Percentiles rank a stretch among this genome's conserved stretches.
phyloP scores from a whole-genome alignment of 2,888 invertebrate species.

The Julus scandinavius region DNA sequence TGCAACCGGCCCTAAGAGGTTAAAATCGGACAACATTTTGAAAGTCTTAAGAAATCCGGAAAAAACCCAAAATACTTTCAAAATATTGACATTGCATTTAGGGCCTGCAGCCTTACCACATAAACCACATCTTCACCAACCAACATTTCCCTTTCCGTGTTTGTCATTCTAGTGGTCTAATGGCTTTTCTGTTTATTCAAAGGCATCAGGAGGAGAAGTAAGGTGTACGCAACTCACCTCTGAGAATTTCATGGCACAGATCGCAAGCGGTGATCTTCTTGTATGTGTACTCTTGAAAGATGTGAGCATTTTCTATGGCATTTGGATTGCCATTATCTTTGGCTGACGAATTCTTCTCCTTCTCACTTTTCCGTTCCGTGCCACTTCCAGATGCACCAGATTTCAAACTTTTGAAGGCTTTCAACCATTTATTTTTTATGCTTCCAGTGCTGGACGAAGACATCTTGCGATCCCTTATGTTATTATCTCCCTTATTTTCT shows the following conservation, averaged over 20 bases:
- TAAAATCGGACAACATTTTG: no score
- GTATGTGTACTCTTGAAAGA: slow-evolving; percentile 93
- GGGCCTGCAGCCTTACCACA: no score
- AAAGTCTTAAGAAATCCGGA: not conserved
- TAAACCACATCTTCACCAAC: not conserved
- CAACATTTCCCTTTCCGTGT: not conserved
- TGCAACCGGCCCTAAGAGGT: no score
- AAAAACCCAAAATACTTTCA: not conserved
- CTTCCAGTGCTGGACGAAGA: slow-evolving; percentile 73
- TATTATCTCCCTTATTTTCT: slow-evolving; percentile 61
- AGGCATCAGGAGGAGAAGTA: not conserved
- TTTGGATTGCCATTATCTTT: slow-evolving; percentile 59
- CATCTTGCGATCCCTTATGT: slow-evolving; percentile 82
- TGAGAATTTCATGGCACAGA: slow-evolving; percentile 89
- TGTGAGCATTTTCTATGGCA: slow-evolving; percentile 76
- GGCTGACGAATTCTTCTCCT: slow-evolving; percentile 24
- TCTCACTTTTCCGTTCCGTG: slow-evolving; percentile 46
- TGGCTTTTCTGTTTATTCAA: not conserved
- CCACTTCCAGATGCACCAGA: slow-evolving; percentile 58
- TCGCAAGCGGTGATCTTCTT: slow-evolving; percentile 96
- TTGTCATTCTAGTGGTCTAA: not conserved
- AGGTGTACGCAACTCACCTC: slow-evolving; percentile 74
- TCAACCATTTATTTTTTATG: slow-evolving; percentile 97
- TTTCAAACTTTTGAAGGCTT: slow-evolving; percentile 94
- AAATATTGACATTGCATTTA: no score